phyloP scores from a whole-genome alignment of 2,113 vertebrate species.

The Aleadryas rufinucha region DNA sequence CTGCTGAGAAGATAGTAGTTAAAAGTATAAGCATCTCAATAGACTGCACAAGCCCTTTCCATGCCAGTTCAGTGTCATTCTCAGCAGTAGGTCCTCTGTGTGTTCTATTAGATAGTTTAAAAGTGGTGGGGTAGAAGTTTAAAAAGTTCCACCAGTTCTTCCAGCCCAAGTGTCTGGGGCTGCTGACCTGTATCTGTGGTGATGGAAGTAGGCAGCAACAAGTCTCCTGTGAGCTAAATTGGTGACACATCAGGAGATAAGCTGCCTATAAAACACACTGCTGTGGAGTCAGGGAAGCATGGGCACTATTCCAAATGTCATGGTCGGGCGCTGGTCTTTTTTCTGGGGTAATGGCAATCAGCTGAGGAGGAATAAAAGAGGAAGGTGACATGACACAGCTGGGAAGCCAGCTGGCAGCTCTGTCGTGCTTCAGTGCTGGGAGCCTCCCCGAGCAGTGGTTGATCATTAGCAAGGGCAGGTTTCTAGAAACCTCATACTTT shows the following conservation, averaged over 20 bases:
- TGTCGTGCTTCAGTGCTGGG: accelerated
- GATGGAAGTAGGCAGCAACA: background rate
- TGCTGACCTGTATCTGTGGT: background rate
- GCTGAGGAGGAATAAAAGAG: background rate
- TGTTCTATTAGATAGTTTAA: background rate
- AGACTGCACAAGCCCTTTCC: background rate
- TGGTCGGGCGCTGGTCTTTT: background rate
- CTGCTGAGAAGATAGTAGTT: background rate
- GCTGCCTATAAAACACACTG: background rate
- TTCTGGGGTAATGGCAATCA: background rate
- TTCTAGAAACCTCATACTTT: background rate
- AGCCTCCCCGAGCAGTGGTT: background rate
- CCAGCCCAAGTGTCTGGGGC: background rate
- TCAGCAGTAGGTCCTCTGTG: background rate
- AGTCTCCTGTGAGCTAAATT: background rate
- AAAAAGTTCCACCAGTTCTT: background rate
- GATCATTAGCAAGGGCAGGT: background rate
- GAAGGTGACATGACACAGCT: background rate
- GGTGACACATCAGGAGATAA: background rate
- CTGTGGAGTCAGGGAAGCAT: background rate
- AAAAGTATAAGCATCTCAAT: background rate
- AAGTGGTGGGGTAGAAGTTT: background rate
- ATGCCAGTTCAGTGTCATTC: background rate
- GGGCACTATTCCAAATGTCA: background rate
- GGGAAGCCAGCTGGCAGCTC: background rate